Evolutionary conservation across 2,888 invertebrate genomes (phyloP), one percentile per base, ranked within the genome.

Genomic region (Tetropium fuscum): DNA sequence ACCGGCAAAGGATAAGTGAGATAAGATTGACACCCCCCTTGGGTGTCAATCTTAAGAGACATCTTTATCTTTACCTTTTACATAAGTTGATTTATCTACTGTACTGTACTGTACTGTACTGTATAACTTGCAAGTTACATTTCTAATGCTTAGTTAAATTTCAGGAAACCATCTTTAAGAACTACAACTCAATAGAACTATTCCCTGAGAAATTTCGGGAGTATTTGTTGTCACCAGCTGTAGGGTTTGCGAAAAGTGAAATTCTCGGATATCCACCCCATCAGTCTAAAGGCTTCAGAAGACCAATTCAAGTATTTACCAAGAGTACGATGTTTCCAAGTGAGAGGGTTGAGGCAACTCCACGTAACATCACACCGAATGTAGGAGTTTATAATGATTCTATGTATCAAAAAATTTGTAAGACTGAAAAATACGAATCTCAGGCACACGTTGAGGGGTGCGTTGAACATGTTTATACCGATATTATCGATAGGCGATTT

Each of bases 121-220:
- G n/a, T n/a, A n/a, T n/a, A n/a, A n/a, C n/a, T n/a, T n/a, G n/a
- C n/a, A n/a, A n/a, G n/a, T n/a, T n/a, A n/a, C n/a, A n/a, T n/a
- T n/a, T n/a, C n/a, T n/a, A n/a, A n/a, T n/a, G n/a, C n/a, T n/a
- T n/a, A n/a, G 22, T 18, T 69, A 41, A 58, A 40, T 45, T 70
- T 16, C 84, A 94, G 94, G 92, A 92, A 74, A 88, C 89, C 7
- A 95, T 94, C 66, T 93, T 89, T 79, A 88, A 90, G 74, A 95
- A 94, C 80, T 97, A 92, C 84, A 89, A 90, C 73, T 86, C 86
- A 49, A 95, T 97, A 69, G 90, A 93, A 78, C 87, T 99, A 77
- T 91, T 90, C 72, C 99, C 99, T 4, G 91, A 95, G 72, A 92
- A 93, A 77, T 99, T 98, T 81, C 92, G 93, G 47, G 94, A 97